phyloP scores from a whole-genome alignment of 1,140 invertebrate genomes.

The Anoplolepis gracilipes region DNA sequence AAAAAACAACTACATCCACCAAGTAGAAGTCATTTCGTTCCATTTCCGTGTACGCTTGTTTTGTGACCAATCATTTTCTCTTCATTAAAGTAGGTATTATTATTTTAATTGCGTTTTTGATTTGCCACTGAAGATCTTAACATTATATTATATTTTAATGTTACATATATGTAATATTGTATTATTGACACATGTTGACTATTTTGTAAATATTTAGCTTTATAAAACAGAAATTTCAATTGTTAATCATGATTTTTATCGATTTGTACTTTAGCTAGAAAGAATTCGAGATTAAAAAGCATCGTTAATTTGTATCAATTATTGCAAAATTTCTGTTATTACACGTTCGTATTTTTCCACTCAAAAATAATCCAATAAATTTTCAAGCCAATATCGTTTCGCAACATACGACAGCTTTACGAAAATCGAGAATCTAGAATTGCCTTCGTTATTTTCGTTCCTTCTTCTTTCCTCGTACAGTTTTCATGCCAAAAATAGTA shows the following conservation, averaged over 20 bases:
- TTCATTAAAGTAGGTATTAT: slow-evolving; percentile 17
- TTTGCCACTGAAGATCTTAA: neutral
- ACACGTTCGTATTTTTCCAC: neutral
- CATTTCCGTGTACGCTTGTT: slow-evolving; percentile 14
- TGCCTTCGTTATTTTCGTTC: slow-evolving; percentile 30
- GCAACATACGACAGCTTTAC: neutral
- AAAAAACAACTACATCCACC: slow-evolving; percentile 52
- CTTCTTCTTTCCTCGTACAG: neutral
- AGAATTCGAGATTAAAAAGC: neutral
- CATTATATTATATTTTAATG: no score
- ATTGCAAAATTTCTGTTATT: neutral
- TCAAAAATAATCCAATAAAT: neutral
- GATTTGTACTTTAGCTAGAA: neutral
- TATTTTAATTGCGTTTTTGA: neutral
- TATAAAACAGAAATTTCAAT: neutral
- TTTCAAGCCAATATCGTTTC: slow-evolving; percentile 18
- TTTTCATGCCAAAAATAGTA: slow-evolving; percentile 28
- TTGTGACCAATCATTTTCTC: slow-evolving; percentile 43
- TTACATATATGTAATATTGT: no score
- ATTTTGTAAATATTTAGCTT: neutral
- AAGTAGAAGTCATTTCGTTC: slow-evolving; percentile 28
- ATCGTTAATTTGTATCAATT: slow-evolving; percentile 18
- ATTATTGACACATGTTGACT: neutral
- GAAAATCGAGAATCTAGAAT: slow-evolving; percentile 15
- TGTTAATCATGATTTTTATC: neutral